Base-by-base conservation (phyloP, 2,888 invertebrate species). In the Gryllus longicercus region DNA sequence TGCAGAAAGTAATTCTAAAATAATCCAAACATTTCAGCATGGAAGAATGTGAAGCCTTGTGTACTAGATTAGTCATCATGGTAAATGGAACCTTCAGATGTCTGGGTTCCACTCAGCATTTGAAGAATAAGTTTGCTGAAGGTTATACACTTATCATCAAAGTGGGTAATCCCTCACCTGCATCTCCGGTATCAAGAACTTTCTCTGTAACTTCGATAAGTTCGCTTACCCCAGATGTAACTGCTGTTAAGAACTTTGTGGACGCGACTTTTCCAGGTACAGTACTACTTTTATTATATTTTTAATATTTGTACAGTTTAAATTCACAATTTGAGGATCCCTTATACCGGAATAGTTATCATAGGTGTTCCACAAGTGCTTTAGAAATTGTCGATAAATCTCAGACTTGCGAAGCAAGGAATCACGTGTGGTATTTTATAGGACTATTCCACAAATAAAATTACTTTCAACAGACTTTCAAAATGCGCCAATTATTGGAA, bases 31-130 rank as follows among this genome's bases (percentile, higher is more conserved):
- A 76, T 83, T 81, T 51, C 88, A 94, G 94, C 86, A 95, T 95
- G 94, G 93, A 94, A 86, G 95, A 95, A 87, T 95, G 95, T 87
- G 95, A 95, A 88, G 94, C 93, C 51, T 88, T 95, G 74, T 95
- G 95, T 86, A 93, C 94, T 2, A 89, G 95, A 11, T 87, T 95
- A 84, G 94, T 93, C 74, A 93, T 95, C 82, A 95, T 95, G 95
- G 95, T 94, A 79, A 92, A 93, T 85, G 95, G 95, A 0, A 89
- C 90, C 83, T 92, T 95, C 85, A 90, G 91, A 84, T 94, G 93
- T 83, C 88, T 94, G 75, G 95, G 94, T 77, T 92, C 93, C 3
- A 92, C 93, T 81, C 93, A 94, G 83, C 92, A 94, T 85, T 88
- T 95, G 78, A 95, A 95, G 86, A 91, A 91, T 84, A 94, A 94